Conservation (phyloP, 2,113 vertebrate genomes). For the Castor canadensis region DNA sequence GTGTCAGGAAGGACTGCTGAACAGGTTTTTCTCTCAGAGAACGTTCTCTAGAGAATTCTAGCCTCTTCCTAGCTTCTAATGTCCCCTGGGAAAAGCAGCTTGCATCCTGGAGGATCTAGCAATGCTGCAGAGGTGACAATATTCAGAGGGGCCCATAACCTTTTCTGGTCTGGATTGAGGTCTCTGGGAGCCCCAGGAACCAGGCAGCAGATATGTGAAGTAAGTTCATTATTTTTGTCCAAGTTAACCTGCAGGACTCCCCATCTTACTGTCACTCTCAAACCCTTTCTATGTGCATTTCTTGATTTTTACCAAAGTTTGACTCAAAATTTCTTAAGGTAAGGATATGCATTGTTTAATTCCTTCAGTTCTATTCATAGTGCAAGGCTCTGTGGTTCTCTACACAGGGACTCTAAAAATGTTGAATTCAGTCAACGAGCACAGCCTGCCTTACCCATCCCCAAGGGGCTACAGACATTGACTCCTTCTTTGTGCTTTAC, state of each 20-base stretch:
- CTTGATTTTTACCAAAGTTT: neutral
- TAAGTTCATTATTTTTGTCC: neutral
- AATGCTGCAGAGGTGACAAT: neutral
- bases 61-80: neutral
- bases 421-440: neutral
- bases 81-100: neutral
- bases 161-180: neutral
- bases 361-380: neutral
- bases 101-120: neutral
- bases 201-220: neutral
- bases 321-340: neutral
- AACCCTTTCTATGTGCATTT: neutral
- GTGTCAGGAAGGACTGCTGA: neutral
- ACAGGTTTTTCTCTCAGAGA: neutral
- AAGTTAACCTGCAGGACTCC: neutral
- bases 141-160: neutral
- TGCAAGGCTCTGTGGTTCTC: neutral
- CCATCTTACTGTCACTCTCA: neutral
- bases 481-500: neutral
- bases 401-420: neutral
- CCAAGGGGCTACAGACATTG: neutral
- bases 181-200: neutral
- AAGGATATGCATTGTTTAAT: neutral
- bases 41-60: no score
- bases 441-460: neutral